Conservation (phyloP, 2,113 vertebrate genomes). For the Equus przewalskii region DNA sequence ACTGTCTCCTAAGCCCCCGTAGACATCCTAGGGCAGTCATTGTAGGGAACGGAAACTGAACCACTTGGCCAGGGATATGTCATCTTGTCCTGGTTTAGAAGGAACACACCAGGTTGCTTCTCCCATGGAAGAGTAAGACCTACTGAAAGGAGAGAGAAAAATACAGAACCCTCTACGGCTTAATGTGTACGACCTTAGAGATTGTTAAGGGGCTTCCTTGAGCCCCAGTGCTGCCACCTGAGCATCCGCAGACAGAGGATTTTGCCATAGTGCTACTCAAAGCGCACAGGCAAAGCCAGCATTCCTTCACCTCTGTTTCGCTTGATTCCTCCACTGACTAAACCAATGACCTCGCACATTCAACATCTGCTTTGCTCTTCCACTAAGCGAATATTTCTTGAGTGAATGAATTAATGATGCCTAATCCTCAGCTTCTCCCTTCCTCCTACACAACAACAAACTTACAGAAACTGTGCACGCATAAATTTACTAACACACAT, state of each 20-base stretch:
- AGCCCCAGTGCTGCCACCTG: background rate
- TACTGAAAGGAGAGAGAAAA: background rate
- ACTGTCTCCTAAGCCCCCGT: too few species aligned
- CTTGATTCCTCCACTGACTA: background rate
- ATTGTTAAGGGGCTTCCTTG: background rate
- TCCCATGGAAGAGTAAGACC: background rate
- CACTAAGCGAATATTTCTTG: background rate
- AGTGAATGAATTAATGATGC: background rate
- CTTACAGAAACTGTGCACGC: background rate
- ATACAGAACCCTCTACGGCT: background rate
- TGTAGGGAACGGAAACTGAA: background rate
- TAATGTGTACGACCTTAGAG: background rate
- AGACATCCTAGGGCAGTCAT: background rate
- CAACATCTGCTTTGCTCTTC: background rate
- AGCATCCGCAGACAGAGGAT: background rate
- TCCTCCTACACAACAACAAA: slow-evolving; percentile 2
- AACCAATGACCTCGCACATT: background rate
- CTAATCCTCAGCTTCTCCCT: background rate
- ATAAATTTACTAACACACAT: background rate
- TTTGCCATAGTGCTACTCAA: background rate
- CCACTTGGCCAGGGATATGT: background rate
- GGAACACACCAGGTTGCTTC: background rate
- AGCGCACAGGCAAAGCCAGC: background rate
- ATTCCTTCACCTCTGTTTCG: background rate
- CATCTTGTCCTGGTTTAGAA: background rate